phyloP scores from a whole-genome alignment of 2,113 vertebrate species.

The Petroica traversi region DNA sequence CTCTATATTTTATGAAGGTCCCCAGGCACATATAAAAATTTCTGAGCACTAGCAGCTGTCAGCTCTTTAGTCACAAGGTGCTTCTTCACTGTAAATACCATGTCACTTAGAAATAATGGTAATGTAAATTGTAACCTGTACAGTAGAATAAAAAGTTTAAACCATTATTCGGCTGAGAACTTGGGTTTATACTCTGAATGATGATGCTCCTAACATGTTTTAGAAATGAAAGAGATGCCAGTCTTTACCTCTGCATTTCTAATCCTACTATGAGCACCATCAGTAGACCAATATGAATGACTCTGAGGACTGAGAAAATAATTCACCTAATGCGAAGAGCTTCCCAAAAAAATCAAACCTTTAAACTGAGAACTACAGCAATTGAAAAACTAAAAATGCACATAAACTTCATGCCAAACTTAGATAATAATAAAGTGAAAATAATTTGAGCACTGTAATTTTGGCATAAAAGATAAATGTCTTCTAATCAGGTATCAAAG shows the following conservation, averaged over 20 bases:
- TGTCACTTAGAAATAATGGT: slow-evolving; percentile 45
- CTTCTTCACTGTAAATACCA: slow-evolving; percentile 39
- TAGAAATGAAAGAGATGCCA: neutral
- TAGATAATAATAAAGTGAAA: neutral
- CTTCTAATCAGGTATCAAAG: neutral
- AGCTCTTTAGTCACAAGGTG: slow-evolving; percentile 67
- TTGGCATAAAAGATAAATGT: neutral
- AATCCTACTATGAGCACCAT: neutral
- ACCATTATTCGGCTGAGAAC: neutral
- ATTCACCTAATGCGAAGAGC: neutral
- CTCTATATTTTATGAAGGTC: slow-evolving; percentile 35
- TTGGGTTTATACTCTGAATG: neutral
- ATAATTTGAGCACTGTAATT: neutral
- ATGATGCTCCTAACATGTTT: neutral
- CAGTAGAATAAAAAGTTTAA: neutral
- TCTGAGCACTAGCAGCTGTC: slow-evolving; percentile 64
- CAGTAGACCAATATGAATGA: neutral
- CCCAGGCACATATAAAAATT: slow-evolving; percentile 50
- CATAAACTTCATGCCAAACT: neutral
- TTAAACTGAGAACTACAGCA: neutral
- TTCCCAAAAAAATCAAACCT: neutral
- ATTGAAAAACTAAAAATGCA: neutral
- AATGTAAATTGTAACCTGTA: slow-evolving; percentile 27
- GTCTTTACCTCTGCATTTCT: neutral
- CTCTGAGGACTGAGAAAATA: neutral